These are phyloP conservation scores for Poeciliopsis turrubarensis DNA, from an alignment of 2,113 vertebrate species.

Conservation along the genomic window DNA sequence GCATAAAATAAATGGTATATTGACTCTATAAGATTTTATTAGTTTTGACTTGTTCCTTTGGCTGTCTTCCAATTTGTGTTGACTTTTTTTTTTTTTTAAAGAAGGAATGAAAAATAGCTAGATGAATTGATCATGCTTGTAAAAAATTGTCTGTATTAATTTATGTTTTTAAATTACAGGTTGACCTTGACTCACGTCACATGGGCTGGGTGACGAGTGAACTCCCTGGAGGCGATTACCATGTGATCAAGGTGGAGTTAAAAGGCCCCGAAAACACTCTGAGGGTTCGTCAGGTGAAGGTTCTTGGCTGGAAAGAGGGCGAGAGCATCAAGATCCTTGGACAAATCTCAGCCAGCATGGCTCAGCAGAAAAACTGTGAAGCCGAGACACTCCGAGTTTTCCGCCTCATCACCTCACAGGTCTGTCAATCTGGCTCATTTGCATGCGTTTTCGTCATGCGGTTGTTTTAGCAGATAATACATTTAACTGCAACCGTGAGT, in stretches of 20 bases:
- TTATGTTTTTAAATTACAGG: slow-evolving; percentile 70
- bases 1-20: too few relatives aligned
- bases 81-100: too few relatives aligned
- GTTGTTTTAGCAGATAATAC: neutral
- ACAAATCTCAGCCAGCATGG: slow-evolving; percentile 94
- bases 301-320: slow-evolving; percentile 97
- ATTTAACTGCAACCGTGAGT: neutral
- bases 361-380: slow-evolving; percentile 98
- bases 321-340: slow-evolving; percentile 96
- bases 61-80: too few relatives aligned
- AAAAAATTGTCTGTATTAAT: too few relatives aligned
- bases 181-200: slow-evolving; percentile 96
- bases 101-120: neutral
- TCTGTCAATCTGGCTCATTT: slow-evolving; percentile 47
- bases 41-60: too few relatives aligned
- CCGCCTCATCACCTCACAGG: slow-evolving; percentile 97
- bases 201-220: slow-evolving; percentile 99
- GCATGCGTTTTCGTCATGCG: too few relatives aligned
- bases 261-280: slow-evolving; percentile 98
- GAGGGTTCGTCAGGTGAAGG: slow-evolving; percentile 97
- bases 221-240: slow-evolving; percentile 93
- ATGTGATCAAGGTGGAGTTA: slow-evolving; percentile 96
- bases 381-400: slow-evolving; percentile 95
- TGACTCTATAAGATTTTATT: too few relatives aligned
- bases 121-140: neutral